Evolutionary conservation across 2,113 vertebrate genomes (phyloP).

Genomic region (Ictalurus furcatus): DNA sequence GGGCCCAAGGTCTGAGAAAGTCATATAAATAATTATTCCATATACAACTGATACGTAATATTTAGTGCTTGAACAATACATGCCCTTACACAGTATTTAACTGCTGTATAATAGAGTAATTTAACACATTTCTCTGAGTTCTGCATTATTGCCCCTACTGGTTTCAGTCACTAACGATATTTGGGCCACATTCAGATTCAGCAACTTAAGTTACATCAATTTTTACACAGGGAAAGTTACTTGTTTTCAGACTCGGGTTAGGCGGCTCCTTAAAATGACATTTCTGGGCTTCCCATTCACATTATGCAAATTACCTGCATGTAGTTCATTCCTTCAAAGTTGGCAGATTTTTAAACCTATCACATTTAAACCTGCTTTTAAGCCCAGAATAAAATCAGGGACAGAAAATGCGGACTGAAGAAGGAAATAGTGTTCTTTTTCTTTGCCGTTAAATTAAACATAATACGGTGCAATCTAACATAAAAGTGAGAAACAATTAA

Average conservation of each 20-base stretch:
- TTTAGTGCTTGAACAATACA: too few species aligned
- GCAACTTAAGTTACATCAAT: not conserved
- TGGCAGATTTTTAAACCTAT: not conserved
- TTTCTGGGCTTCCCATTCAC: not conserved
- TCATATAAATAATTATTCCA: not conserved
- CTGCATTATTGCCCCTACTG: not conserved
- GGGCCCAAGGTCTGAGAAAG: not conserved
- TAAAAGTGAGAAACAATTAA: not conserved
- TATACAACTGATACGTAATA: too few species aligned
- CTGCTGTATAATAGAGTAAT: not conserved
- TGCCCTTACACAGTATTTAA: too few species aligned
- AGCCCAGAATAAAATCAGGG: not conserved
- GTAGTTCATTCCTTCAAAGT: too few species aligned
- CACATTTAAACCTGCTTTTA: not conserved
- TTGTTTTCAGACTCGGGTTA: not conserved
- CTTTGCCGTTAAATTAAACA: not conserved
- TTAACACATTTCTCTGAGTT: not conserved
- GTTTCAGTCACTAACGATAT: not conserved
- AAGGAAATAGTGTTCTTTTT: not conserved
- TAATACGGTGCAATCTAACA: not conserved
- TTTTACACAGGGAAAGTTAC: not conserved
- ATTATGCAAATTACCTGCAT: not conserved
- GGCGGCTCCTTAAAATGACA: not conserved
- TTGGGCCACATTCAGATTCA: not conserved
- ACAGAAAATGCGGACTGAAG: not conserved